Conservation (phyloP, 2,113 vertebrate genomes). For the Zosterops japonicus region DNA sequence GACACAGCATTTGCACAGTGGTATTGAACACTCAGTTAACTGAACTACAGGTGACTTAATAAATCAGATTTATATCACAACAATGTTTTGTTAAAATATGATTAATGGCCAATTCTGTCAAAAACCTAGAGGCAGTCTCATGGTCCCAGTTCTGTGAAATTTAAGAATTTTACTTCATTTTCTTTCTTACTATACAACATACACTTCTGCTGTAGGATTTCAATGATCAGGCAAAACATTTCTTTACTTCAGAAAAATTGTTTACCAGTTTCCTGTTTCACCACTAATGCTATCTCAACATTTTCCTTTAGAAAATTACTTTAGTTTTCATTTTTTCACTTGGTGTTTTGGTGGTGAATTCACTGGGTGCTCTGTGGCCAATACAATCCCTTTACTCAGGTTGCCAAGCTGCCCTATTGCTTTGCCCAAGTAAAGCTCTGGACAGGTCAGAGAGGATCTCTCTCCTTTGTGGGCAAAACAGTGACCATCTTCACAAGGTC, state of each 20-base stretch:
- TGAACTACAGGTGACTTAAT: background rate
- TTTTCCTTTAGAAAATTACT: background rate
- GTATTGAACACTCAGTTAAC: background rate
- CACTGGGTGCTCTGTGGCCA: background rate
- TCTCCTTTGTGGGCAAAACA: background rate
- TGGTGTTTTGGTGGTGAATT: background rate
- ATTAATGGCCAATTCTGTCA: background rate
- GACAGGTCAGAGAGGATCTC: background rate
- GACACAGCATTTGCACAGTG: background rate
- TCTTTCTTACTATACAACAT: background rate
- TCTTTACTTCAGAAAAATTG: background rate
- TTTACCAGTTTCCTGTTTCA: background rate
- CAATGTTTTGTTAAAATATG: conserved; percentile 30
- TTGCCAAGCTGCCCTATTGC: background rate
- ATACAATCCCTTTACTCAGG: background rate
- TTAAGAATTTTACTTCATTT: background rate
- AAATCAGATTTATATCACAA: conserved; percentile 11
- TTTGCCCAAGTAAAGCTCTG: background rate
- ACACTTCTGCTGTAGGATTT: background rate
- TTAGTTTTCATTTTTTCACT: background rate
- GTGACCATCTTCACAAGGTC: too few species aligned
- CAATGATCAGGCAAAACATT: background rate
- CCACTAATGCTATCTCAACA: background rate
- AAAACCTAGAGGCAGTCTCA: background rate
- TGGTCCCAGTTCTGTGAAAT: background rate